These are phyloP conservation scores for Lipophrys pholis DNA, from an alignment of 2,113 vertebrate genomes.

Conservation along the genomic window DNA sequence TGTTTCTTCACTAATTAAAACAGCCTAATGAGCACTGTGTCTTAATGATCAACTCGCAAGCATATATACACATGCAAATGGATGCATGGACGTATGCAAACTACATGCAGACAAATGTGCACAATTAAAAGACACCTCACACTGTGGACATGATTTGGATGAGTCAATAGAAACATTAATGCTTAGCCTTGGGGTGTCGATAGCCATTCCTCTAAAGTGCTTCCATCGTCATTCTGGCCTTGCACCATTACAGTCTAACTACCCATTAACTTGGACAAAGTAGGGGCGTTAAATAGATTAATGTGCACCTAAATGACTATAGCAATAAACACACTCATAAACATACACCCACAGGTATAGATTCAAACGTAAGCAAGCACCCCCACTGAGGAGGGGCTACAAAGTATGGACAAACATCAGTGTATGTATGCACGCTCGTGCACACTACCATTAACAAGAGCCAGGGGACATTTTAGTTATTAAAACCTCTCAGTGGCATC, in stretches of 20 bases:
- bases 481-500: constrained; percentile 62
- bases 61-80: constrained; percentile 10
- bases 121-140: constrained; percentile 46
- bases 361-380: constrained; percentile 36
- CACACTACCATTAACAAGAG: constrained; percentile 44
- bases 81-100: constrained; percentile 16
- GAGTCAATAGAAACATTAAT: constrained; percentile 64
- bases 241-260: constrained; percentile 73
- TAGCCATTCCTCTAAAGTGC: constrained; percentile 69
- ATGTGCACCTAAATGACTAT: constrained; percentile 68
- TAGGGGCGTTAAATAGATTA: constrained; percentile 69
- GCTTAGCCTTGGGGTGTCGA: constrained; percentile 67
- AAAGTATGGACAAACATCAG: constrained; percentile 31
- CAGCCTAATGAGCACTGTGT: constrained; percentile 58
- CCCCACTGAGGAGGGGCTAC: constrained; percentile 10
- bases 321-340: constrained; percentile 74
- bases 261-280: constrained; percentile 73
- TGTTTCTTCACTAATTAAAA: constrained; percentile 64
- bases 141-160: constrained; percentile 49
- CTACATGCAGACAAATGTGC: constrained; percentile 33
- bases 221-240: constrained; percentile 65
- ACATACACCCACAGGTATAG: constrained; percentile 71
- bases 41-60: constrained; percentile 61
- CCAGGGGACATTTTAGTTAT: constrained; percentile 56
- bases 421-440: neutral